Evolutionary conservation across 2,888 invertebrate genomes (phyloP).

Genomic region (Drosophila putrida): DNA sequence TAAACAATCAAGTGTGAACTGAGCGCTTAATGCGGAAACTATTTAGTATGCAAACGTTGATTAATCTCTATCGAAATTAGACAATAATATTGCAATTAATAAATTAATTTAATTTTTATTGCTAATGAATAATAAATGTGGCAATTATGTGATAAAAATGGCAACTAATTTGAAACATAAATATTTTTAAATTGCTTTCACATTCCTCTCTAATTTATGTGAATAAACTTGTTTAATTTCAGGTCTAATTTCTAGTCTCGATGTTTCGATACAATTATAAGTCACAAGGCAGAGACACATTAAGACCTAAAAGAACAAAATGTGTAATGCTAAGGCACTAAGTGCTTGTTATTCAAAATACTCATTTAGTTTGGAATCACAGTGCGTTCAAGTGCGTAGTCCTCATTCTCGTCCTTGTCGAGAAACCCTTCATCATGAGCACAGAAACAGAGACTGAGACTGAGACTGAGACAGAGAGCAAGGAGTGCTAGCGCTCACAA

Average conservation of each 20-base stretch:
- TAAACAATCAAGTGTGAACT: neutral
- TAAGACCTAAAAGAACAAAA: constrained; percentile 16
- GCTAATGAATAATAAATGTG: constrained; percentile 13
- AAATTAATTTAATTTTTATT: constrained; percentile 4
- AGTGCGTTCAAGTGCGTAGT: constrained; percentile 52
- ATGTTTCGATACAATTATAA: neutral
- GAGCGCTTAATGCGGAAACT: neutral
- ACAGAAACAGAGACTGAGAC: too few relatives aligned
- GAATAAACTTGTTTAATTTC: constrained; percentile 4
- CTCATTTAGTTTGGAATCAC: constrained; percentile 41
- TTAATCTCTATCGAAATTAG: neutral
- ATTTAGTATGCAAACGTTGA: neutral
- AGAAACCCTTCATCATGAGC: too few relatives aligned
- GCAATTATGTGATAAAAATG: neutral
- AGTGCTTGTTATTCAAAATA: constrained; percentile 69
- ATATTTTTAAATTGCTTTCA: neutral
- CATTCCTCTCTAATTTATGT: neutral
- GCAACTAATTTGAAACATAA: neutral
- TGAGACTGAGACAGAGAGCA: too few relatives aligned
- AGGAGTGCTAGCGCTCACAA: constrained; percentile 36
- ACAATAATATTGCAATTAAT: neutral
- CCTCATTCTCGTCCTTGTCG: neutral
- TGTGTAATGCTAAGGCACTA: constrained; percentile 35
- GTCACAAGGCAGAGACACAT: neutral
- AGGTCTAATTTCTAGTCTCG: neutral